Evolutionary conservation across 1,140 invertebrate genomes (phyloP), one percentile per base, ranked within the genome.

Genomic region (Campoletis sonorensis): DNA sequence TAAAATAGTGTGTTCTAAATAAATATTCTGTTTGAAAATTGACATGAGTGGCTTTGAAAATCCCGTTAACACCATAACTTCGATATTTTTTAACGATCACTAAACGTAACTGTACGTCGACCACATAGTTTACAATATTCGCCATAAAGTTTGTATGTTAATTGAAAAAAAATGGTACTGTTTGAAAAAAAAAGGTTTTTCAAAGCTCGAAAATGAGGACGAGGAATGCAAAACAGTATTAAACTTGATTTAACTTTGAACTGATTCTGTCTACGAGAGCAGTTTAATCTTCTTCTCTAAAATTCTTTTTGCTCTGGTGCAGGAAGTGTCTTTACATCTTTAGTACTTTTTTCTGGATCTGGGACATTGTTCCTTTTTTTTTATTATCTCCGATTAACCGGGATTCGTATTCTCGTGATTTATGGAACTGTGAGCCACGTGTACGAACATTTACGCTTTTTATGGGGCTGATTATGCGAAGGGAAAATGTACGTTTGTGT

Each of bases 341-440:
- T 26, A 21, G 21, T 21, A 49, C 40, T 73, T 73, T 73, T n/a
- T 49, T n/a, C 15, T 45, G 71, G 71, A 73, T 73, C n/a, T 73
- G 40, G 71, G 71, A 73, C 71, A 21, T 1, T 21, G n/a, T n/a
- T n/a, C n/a, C n/a, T n/a, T n/a, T n/a, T n/a, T n/a, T n/a, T 54
- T 54, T 21, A 8, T n/a, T n/a, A n/a, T 54, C 18, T 54, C 7
- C n/a, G 16, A 54, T 16, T 54, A 37, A 76, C 72, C 72, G 72
- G 51, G 72, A 76, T 76, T 76, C 40, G n/a, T n/a, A n/a, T n/a
- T n/a, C n/a, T n/a, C n/a, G n/a, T n/a, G n/a, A n/a, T n/a, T n/a
- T n/a, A 54, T 76, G 8, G 21, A 4, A 4, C 33, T 2, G 15
- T 67, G 23, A 23, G 54, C 49, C 33, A 76, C 26, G 26, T 26